Conservation (phyloP, 2,888 invertebrate genomes). For the Nomada fabriciana region DNA sequence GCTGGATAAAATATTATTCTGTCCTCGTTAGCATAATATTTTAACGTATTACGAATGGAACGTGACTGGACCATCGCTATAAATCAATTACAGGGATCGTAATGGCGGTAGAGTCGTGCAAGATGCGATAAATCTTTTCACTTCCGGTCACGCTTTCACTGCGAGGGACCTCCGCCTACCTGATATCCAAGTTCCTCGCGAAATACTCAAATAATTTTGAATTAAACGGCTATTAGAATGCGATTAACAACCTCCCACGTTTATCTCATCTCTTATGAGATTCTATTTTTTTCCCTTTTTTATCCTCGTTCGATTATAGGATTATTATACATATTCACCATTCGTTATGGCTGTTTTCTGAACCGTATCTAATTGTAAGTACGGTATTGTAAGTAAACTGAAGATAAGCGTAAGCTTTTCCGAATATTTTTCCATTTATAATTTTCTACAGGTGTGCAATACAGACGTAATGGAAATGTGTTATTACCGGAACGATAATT, state of each 20-base stretch:
- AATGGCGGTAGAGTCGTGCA: background rate
- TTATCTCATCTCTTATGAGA: background rate
- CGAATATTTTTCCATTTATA: too few species aligned
- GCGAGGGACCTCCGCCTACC: background rate
- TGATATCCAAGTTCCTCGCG: background rate
- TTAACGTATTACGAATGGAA: conserved; percentile 15
- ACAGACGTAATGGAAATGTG: too few species aligned
- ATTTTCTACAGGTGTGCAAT: too few species aligned
- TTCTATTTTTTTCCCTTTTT: background rate
- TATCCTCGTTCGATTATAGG: background rate
- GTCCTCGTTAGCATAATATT: conserved; percentile 28
- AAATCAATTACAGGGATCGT: conserved; percentile 25
- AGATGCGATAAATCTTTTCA: conserved; percentile 2
- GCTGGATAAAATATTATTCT: conserved; percentile 33
- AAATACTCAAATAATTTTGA: background rate
- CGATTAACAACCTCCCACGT: conserved; percentile 2
- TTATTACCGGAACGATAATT: too few species aligned
- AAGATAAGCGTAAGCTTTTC: too few species aligned
- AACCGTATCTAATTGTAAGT: too few species aligned
- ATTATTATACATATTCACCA: too few species aligned
- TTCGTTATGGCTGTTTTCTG: too few species aligned
- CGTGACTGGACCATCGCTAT: conserved; percentile 31
- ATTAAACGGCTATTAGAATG: background rate
- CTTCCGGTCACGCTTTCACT: conserved; percentile 19
- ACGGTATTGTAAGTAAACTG: too few species aligned